Evolutionary conservation across 92 coral and sea anemone genomes (phyloP).

Genomic region (Actinernus sp.): DNA sequence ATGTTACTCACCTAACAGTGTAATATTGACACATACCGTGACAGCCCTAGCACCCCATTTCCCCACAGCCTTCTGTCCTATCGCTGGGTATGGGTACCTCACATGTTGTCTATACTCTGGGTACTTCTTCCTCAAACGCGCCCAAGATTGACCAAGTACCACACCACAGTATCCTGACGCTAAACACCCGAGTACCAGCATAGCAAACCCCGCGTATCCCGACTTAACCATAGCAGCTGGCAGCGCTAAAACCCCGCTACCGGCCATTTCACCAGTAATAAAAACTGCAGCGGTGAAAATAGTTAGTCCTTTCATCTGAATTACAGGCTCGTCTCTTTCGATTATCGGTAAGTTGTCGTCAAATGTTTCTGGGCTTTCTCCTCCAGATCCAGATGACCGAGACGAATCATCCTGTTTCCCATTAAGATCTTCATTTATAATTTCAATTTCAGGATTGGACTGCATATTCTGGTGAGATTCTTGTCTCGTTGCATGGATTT

Average conservation of each 20-base stretch:
- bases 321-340: slow-evolving; percentile 3
- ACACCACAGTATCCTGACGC: slow-evolving; percentile 93
- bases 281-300: slow-evolving; percentile 92
- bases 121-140: slow-evolving; percentile 67
- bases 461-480: too few species aligned
- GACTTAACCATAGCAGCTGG: slow-evolving; percentile 85
- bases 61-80: slow-evolving; percentile 86
- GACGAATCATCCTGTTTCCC: too few species aligned
- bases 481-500: too few species aligned
- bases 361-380: not conserved
- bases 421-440: too few species aligned
- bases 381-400: slow-evolving; percentile 4
- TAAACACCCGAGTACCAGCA: slow-evolving; percentile 71
- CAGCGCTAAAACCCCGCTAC: slow-evolving; percentile 93
- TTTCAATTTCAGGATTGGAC: too few species aligned
- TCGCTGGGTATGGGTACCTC: slow-evolving; percentile 92
- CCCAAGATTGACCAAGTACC: slow-evolving; percentile 83
- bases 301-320: slow-evolving; percentile 69
- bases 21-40: slow-evolving; percentile 79
- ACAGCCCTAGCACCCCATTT: slow-evolving; percentile 85
- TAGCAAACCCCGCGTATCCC: slow-evolving; percentile 81
- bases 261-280: slow-evolving; percentile 97
- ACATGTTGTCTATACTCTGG: slow-evolving; percentile 84
- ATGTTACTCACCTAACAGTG: slow-evolving; percentile 70
- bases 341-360: slow-evolving; percentile 6